Base-by-base conservation (phyloP, 1,140 invertebrate species). In the Brachionus rubens region DNA sequence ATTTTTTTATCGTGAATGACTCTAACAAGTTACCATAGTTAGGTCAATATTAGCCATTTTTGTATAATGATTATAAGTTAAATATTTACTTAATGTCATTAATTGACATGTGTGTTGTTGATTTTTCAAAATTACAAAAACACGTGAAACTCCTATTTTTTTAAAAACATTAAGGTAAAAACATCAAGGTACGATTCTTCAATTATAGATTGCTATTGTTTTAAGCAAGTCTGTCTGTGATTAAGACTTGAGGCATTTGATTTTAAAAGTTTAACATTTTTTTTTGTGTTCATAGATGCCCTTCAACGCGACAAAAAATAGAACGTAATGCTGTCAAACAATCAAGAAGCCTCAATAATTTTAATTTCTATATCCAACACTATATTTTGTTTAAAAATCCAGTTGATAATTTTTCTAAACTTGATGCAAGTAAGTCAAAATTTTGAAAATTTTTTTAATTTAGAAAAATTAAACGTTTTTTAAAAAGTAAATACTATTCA, bases 321-420 rank as follows among this genome's bases (percentile, higher is more conserved):
- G 36, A 41, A 59, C 14, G 54, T 19, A 36, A 54, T 28, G 10
- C 33, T 19, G 21, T 19, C 1, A 54, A 36, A 36, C 54, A 59
- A 59, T 9, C 19, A 6, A 16, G 14, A 33, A 16, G 16, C 12
- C 12, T 33, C 6, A 59, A 59, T 33, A 59, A 59, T 36, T 33
- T 59, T 3, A 70, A 50, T 40, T 50, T 70, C 21, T 70, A 48
- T 47, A 48, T 70, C 46, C 43, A 70, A 16, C 65, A 70, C 10
- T 70, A 70, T 40, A 50, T 70, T 14, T 48, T 70, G n/a, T 70
- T 70, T 40, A 47, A 26, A 7, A 24, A 3, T 4, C 47, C 65
- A 3, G 65, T 70, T 50, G 24, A 47, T 28, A 70, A 70, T 70
- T 70, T 43, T 46, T 21, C 43, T 24, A 70, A 70, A 46, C 28